Base-by-base conservation (phyloP, 1,140 invertebrate species). In the Aphis craccivora region DNA sequence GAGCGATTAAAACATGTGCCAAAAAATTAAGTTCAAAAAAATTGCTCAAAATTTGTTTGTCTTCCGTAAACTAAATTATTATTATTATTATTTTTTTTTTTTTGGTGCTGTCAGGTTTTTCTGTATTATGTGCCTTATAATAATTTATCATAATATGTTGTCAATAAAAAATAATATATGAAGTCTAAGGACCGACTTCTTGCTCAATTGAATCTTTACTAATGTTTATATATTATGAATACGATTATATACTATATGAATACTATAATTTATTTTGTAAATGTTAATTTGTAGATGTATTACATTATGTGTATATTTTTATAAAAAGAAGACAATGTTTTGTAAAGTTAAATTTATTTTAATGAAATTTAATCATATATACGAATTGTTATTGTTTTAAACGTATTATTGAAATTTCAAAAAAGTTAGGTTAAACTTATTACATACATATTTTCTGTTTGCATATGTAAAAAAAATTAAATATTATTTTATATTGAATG, bases 381-480 rank as follows among this genome's bases (percentile, higher is more conserved):
- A 93, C 35, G 91, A 93, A 93, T 93, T 93, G 91, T 93, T 93
- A 93, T 93, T 93, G 91, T 93, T 93, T 93, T 53, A 86, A 93
- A 92, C 14, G 20, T 91, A 76, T 81, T 86, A 84, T 51, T 51
- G 48, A 93, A 93, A 51, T 43, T 48, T 35, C 60, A 76, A n/a
- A 25, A 89, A 89, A 37, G 55, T 92, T 83, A 92, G 30, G 84
- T 37, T 91, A 60, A 4, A 76, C 60, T 76, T 76, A 76, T 76
- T n/a, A 76, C 76, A 91, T 14, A 45, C 30, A 48, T 91, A 81
- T 81, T 76, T 81, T 76, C 30, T 48, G 30, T 81, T 81, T 81
- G 7, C 40, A 91, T 91, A 35, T n/a, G 35, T 81, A 48, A 91
- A 91, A 81, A n/a, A 76, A 91, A 45, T 45, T 76, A 43, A 91